A percentile compares a stretch with the other conserved stretches of the same genome.
phyloP scores from a whole-genome alignment of 2,113 vertebrate genomes.

The Gasterosteus aculeatus region DNA sequence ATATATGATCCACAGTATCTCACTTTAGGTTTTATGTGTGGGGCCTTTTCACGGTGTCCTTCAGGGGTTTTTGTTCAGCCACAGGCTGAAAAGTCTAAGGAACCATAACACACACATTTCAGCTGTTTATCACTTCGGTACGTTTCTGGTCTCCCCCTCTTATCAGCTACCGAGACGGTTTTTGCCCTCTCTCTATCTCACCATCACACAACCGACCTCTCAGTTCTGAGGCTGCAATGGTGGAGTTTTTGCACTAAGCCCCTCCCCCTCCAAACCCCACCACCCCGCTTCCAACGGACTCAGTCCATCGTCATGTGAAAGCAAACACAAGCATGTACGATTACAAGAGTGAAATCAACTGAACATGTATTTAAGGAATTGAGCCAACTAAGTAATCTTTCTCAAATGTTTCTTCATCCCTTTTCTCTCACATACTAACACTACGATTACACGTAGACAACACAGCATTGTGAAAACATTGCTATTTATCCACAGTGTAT shows the following conservation, averaged over 20 bases:
- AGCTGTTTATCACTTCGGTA: constrained; percentile 28
- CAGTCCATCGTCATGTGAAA: too few species aligned
- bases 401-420: neutral
- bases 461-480: constrained; percentile 52
- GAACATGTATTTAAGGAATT: constrained; percentile 77
- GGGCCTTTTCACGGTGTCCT: constrained; percentile 29
- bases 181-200: neutral
- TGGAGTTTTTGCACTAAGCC: constrained; percentile 16
- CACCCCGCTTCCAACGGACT: too few species aligned
- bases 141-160: constrained; percentile 25
- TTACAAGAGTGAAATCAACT: too few species aligned
- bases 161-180: constrained; percentile 6
- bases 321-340: too few species aligned
- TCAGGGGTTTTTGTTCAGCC: constrained; percentile 34
- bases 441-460: constrained; percentile 59
- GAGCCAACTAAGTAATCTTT: constrained; percentile 8
- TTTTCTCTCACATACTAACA: constrained; percentile 24
- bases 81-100: constrained; percentile 19
- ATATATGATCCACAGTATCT: constrained; percentile 65
- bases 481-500: constrained; percentile 57
- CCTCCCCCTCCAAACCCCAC: too few species aligned
- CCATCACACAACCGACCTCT: constrained; percentile 12
- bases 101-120: constrained; percentile 26
- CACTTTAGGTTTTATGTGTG: constrained; percentile 50
- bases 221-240: constrained; percentile 24